Percentiles rank a stretch among this genome's conserved stretches.
phyloP scores from a whole-genome alignment of 2,797 vertebrate species.

The Lagocephalus sceleratus region DNA sequence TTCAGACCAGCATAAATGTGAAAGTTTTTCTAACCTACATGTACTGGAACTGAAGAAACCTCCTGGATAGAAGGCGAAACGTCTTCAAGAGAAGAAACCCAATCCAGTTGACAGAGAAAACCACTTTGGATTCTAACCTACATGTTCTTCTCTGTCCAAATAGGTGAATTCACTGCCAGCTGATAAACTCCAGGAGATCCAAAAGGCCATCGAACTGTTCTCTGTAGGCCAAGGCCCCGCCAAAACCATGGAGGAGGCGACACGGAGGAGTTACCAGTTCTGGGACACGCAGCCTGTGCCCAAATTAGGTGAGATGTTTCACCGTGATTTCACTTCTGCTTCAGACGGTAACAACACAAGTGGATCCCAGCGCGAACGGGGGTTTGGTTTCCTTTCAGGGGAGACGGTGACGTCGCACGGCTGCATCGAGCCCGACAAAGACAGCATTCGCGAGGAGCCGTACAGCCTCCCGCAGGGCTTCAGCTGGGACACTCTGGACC shows the following conservation, averaged over 20 bases:
- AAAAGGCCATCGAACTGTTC: conserved; percentile 97
- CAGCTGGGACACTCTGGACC: conserved; percentile 93
- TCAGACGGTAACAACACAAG: not conserved
- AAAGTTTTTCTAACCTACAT: not conserved
- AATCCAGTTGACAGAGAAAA: no score
- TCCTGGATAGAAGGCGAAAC: no score
- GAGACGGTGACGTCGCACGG: conserved; percentile 95
- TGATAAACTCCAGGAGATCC: conserved; percentile 80
- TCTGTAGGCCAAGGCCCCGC: conserved; percentile 95
- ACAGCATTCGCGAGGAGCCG: conserved; percentile 91
- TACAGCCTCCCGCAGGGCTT: conserved; percentile 96
- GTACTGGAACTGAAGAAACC: no score
- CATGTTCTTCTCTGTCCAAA: conserved; percentile 7
- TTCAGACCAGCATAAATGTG: no score
- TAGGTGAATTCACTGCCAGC: conserved; percentile 78
- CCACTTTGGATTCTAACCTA: not conserved
- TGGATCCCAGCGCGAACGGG: not conserved
- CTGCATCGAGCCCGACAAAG: conserved; percentile 94
- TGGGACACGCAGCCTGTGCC: conserved; percentile 99
- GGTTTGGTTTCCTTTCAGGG: conserved; percentile 69
- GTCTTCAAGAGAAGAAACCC: no score
- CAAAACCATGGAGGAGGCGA: conserved; percentile 98
- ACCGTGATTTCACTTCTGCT: conserved; percentile 1
- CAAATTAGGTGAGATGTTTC: conserved; percentile 84
- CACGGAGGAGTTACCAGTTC: conserved; percentile 96